Conservation (phyloP, 2,888 invertebrate genomes). For the Euproctis similis region DNA sequence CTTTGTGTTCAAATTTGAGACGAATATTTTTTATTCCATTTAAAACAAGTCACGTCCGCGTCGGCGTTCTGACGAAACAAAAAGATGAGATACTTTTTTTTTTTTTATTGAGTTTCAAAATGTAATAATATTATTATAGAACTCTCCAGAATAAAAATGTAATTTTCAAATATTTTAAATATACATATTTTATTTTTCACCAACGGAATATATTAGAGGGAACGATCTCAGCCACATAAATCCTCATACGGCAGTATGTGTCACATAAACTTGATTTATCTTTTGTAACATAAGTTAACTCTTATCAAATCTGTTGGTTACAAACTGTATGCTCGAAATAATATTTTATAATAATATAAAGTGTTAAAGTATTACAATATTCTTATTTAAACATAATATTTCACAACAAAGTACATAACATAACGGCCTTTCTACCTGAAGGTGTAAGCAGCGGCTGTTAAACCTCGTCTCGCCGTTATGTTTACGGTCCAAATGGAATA, state of each 20-base stretch:
- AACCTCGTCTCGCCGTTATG: too few relatives aligned
- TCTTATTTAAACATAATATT: too few relatives aligned
- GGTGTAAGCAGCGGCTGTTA: too few relatives aligned
- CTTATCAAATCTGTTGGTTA: conserved; percentile 53
- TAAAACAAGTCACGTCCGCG: conserved; percentile 52
- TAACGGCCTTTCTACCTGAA: too few relatives aligned
- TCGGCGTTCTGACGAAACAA: conserved; percentile 36
- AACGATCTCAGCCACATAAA: conserved; percentile 55
- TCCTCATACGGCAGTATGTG: conserved; percentile 58
- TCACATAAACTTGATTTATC: conserved; percentile 74
- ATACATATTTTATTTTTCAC: conserved; percentile 36
- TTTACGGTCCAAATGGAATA: too few relatives aligned
- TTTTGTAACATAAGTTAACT: conserved; percentile 59
- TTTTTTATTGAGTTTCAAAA: neutral
- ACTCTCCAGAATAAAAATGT: conserved; percentile 16
- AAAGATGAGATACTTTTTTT: conserved; percentile 9
- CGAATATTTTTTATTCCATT: conserved; percentile 56
- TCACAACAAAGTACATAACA: too few relatives aligned
- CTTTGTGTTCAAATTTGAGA: conserved; percentile 64
- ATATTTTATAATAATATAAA: conserved; percentile 18
- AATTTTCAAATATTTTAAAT: conserved; percentile 26
- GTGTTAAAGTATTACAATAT: neutral
- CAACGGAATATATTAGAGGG: conserved; percentile 49
- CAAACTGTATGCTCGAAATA: conserved; percentile 34
- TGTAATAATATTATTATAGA: neutral